Evolutionary conservation across 1,140 invertebrate species (phyloP).

Genomic region (Heliconius eleuchia): DNA sequence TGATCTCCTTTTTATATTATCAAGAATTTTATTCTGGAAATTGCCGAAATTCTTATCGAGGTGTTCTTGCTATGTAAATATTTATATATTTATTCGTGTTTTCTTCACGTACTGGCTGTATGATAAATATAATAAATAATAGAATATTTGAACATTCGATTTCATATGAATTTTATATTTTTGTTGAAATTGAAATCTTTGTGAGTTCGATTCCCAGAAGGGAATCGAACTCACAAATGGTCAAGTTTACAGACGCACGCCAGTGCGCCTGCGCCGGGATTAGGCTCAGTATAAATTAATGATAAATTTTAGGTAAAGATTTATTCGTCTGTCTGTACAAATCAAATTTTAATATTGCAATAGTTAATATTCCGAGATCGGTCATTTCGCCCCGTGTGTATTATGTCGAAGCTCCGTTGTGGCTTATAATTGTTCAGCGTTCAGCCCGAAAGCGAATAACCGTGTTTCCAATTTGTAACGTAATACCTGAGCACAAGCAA

Average conservation of each 20-base stretch:
- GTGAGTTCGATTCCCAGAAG: too few species aligned
- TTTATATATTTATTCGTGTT: neutral
- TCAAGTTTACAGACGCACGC: too few species aligned
- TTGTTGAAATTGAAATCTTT: too few species aligned
- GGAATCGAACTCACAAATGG: too few species aligned
- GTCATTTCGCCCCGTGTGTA: constrained; percentile 5
- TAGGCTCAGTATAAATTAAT: too few species aligned
- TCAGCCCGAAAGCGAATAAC: neutral
- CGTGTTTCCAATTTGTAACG: constrained; percentile 7
- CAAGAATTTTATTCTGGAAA: neutral
- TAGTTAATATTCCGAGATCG: neutral
- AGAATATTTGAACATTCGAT: too few species aligned
- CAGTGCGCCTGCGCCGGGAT: too few species aligned
- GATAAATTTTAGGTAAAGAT: too few species aligned
- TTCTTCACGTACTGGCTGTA: neutral
- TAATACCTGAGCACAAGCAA: neutral
- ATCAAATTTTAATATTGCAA: neutral
- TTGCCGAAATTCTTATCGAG: neutral
- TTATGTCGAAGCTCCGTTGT: neutral
- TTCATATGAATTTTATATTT: too few species aligned
- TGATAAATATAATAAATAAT: too few species aligned
- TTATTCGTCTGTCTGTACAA: neutral
- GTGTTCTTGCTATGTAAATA: neutral
- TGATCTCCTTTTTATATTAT: neutral
- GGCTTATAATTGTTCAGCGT: constrained; percentile 1